phyloP scores from a whole-genome alignment of 1,140 invertebrate species.

The Leucophenga varia region DNA sequence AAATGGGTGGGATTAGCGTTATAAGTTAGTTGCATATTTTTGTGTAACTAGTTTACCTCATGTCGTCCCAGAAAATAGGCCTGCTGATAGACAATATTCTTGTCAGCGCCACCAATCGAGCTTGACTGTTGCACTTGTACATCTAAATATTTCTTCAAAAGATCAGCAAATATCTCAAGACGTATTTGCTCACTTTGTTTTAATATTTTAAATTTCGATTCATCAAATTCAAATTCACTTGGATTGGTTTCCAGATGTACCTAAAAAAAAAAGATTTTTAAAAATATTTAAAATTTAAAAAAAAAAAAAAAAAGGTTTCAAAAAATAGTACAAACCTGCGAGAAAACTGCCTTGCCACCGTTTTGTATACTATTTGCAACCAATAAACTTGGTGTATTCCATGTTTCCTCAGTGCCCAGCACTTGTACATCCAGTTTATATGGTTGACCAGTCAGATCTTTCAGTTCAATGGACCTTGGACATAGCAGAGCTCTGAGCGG shows the following conservation, averaged over 20 bases:
- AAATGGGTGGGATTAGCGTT: background rate
- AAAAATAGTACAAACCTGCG: constrained; percentile 70
- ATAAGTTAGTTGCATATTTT: background rate
- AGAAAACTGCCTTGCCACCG: constrained; percentile 76
- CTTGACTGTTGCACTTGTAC: constrained; percentile 62
- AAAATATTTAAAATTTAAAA: background rate
- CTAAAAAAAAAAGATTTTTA: constrained; percentile 39
- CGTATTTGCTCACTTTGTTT: constrained; percentile 67
- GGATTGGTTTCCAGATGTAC: constrained; percentile 69
- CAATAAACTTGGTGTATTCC: constrained; percentile 80
- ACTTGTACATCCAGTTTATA: constrained; percentile 74
- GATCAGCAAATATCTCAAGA: constrained; percentile 75
- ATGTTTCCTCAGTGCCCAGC: constrained; percentile 78
- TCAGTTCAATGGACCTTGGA: constrained; percentile 60
- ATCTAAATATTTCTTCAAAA: constrained; percentile 69
- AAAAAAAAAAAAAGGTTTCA: constrained; percentile 22
- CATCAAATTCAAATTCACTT: constrained; percentile 65
- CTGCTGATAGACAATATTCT: constrained; percentile 60
- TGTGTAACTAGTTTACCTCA: constrained; percentile 65
- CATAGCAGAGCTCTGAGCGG: constrained; percentile 56
- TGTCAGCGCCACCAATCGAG: background rate
- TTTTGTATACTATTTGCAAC: constrained; percentile 66
- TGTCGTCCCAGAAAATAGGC: constrained; percentile 77
- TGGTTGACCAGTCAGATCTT: constrained; percentile 65
- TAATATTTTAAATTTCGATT: constrained; percentile 64